Base-by-base conservation (phyloP, 2,113 vertebrate species). In the Rhinichthys klamathensis region DNA sequence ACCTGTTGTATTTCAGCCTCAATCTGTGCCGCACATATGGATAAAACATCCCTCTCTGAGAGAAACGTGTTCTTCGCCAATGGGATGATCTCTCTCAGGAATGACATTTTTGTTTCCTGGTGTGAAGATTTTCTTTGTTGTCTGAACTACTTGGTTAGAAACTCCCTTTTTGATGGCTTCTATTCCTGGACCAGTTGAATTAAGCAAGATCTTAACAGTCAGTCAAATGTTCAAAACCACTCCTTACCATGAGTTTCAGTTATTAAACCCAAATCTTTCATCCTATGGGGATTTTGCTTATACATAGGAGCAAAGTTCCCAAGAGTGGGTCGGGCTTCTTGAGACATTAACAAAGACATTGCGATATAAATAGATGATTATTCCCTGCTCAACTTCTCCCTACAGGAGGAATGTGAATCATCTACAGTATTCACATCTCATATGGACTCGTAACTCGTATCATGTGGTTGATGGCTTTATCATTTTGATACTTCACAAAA, bases 1-100 rank as follows among this genome's bases (percentile, higher is more conserved):
- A 92, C 91, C 84, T 89, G 90, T 65, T 69, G 49, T 58, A 94
- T 90, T 84, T 93, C 89, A 23, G 85, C 49, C 16, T 3, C 87
- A 72, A 94, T 92, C 88, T 88, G 69, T 1, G 0, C 15, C 21
- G 82, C 89, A 84, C 18, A 56, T 63, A 4, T 87, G 2, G 8
- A 12, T 41, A 94, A 49, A 27, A 49, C 2, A 8, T 58, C 44
- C 61, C 25, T 70, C 41, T 86, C 46, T 2, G 86, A 18, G 6
- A 44, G 30, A 58, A 44, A 88, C 16, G 84, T 83, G 11, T 41
- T 91, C 69, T 12, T 90, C 41, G 90, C 25, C 56, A 85, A 81
- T 18, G 44, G 63, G 21, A 27, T 67, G n/a, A 92, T 90, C 25
- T 90, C 72, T 69, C 82, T 82, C 74, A 89, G 44, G 8, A 76